A percentile compares a stretch with the other conserved stretches of the same genome.
phyloP scores from a whole-genome alignment of 37 sponge, comb jelly and placozoan genomes.

The Amphimedon queenslandica region DNA sequence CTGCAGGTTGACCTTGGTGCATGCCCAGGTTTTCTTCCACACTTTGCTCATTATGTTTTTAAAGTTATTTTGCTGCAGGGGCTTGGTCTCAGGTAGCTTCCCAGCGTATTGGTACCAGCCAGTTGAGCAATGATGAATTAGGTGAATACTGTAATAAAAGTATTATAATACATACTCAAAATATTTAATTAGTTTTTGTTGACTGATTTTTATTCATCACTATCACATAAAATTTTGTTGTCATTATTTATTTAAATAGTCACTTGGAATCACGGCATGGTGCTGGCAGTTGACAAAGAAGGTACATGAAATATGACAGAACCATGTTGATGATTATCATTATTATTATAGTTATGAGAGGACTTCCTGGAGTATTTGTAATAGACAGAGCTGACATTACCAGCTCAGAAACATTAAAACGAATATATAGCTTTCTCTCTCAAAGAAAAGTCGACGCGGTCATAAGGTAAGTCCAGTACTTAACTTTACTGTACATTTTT shows the following conservation, averaged over 20 bases:
- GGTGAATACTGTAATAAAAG: neutral
- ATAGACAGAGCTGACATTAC: slow-evolving; percentile 33
- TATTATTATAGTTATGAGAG: slow-evolving; percentile 22
- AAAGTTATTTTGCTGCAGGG: slow-evolving; percentile 32
- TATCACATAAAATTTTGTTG: neutral
- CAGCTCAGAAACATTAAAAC: neutral
- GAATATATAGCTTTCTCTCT: slow-evolving; percentile 12
- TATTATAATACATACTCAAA: too few relatives aligned
- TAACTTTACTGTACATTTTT: neutral
- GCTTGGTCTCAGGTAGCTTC: slow-evolving; percentile 79
- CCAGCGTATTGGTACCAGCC: slow-evolving; percentile 23
- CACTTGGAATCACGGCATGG: slow-evolving; percentile 22
- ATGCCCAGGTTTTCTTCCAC: slow-evolving; percentile 39
- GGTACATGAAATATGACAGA: slow-evolving; percentile 15
- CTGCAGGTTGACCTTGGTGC: slow-evolving; percentile 68
- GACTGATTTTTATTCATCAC: too few relatives aligned
- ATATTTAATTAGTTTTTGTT: too few relatives aligned
- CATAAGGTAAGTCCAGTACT: slow-evolving; percentile 40
- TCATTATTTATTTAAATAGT: slow-evolving; percentile 4
- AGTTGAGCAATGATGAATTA: slow-evolving; percentile 11
- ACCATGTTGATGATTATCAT: neutral
- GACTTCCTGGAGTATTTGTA: slow-evolving; percentile 44
- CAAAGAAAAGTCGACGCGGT: slow-evolving; percentile 53
- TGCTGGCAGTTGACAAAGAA: slow-evolving; percentile 55
- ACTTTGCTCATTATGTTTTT: neutral